Percentiles rank a stretch among this genome's conserved stretches.
Evolutionary conservation across 2,797 vertebrate species (phyloP).

Genomic region (Allobates femoralis): DNA sequence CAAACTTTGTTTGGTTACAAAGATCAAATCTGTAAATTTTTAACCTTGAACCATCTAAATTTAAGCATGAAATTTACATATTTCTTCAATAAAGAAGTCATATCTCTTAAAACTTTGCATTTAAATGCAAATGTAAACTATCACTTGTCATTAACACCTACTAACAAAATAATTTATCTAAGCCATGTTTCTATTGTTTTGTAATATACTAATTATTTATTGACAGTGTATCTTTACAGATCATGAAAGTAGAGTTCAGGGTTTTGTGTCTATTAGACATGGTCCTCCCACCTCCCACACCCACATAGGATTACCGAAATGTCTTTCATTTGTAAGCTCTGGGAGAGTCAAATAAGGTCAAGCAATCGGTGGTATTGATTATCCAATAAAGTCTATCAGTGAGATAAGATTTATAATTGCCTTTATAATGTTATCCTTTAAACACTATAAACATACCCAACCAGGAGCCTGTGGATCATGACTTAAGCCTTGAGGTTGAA

Average conservation of each 20-base stretch:
- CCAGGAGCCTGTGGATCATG: conserved; percentile 23
- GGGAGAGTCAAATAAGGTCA: background rate
- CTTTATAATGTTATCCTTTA: conserved; percentile 12
- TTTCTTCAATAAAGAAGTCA: background rate
- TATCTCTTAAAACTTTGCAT: background rate
- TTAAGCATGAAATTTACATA: background rate
- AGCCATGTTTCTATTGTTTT: background rate
- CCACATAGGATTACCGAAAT: background rate
- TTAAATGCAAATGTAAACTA: background rate
- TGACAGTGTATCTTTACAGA: background rate
- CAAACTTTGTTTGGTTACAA: background rate
- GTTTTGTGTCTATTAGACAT: background rate
- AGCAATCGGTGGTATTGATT: conserved; percentile 35
- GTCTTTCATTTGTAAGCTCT: background rate
- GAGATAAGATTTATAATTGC: background rate
- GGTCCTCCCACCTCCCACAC: background rate
- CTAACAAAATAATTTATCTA: background rate
- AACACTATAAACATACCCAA: conserved; percentile 40
- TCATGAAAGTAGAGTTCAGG: background rate
- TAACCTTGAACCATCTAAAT: background rate
- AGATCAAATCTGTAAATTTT: background rate
- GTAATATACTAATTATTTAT: background rate
- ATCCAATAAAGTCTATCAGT: conserved; percentile 27
- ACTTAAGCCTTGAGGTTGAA: conserved; percentile 44
- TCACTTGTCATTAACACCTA: background rate